phyloP scores from a whole-genome alignment of 2,888 invertebrate species.

The Ophraella communa region DNA sequence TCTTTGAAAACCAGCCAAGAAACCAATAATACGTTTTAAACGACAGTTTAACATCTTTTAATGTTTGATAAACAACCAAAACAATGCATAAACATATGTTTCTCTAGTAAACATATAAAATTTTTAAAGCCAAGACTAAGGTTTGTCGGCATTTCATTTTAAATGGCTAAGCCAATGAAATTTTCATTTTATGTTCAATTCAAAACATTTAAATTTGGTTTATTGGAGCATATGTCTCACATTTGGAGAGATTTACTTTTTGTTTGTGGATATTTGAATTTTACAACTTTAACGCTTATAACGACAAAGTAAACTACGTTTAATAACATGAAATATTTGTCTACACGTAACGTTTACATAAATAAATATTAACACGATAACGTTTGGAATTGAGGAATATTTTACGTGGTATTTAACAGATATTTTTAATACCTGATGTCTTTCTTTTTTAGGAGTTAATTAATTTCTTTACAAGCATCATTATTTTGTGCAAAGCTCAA shows the following conservation, averaged over 20 bases:
- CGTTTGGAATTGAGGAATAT: no score
- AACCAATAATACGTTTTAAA: constrained; percentile 36
- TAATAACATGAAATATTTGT: no score
- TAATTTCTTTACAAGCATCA: no score
- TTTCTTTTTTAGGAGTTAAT: no score
- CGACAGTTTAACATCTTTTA: constrained; percentile 39
- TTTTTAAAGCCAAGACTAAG: constrained; percentile 46
- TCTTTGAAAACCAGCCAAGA: constrained; percentile 40
- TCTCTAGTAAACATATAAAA: constrained; percentile 52
- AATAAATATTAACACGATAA: no score
- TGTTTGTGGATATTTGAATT: constrained; percentile 15
- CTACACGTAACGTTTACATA: no score
- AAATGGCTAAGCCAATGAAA: constrained; percentile 29
- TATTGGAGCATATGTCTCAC: constrained; percentile 46
- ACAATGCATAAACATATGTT: constrained; percentile 48
- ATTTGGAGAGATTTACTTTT: constrained; percentile 36
- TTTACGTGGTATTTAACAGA: no score
- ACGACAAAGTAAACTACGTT: no score
- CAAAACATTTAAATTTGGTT: constrained; percentile 46
- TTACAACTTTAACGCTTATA: background rate
- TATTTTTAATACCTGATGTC: no score
- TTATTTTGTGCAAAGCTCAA: no score
- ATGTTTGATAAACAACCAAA: constrained; percentile 44
- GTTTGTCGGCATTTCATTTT: constrained; percentile 52
- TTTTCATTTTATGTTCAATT: constrained; percentile 28